Evolutionary conservation across 1,140 invertebrate species (phyloP).

Genomic region (Ceratina australensis): DNA sequence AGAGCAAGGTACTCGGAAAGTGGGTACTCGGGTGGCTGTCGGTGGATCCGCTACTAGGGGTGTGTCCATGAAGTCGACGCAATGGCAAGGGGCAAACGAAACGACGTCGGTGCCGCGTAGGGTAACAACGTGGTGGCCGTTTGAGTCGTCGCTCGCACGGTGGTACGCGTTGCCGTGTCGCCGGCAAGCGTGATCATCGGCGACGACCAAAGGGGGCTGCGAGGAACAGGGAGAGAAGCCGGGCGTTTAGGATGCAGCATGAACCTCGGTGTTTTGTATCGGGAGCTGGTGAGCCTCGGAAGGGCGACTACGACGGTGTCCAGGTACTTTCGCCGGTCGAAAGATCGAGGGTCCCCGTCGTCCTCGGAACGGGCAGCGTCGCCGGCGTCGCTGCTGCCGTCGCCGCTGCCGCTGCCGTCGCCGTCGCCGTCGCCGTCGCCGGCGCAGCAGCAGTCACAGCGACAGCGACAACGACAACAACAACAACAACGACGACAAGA

Average conservation of each 20-base stretch:
- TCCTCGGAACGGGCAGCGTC: slow-evolving; percentile 49
- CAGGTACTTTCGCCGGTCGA: slow-evolving; percentile 60
- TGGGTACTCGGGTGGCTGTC: slow-evolving; percentile 22
- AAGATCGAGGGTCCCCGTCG: slow-evolving; percentile 39
- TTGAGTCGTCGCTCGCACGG: slow-evolving; percentile 31
- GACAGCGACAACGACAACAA: background rate
- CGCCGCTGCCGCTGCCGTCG: slow-evolving; percentile 32
- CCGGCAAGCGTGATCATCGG: slow-evolving; percentile 59
- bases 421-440: slow-evolving; percentile 6
- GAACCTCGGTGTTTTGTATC: slow-evolving; percentile 75
- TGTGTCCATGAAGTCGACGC: slow-evolving; percentile 65
- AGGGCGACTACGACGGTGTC: slow-evolving; percentile 70
- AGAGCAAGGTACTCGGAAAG: slow-evolving; percentile 7
- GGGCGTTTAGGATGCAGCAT: slow-evolving; percentile 78
- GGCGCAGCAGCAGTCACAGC: slow-evolving; percentile 3
- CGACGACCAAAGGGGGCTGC: slow-evolving; percentile 31
- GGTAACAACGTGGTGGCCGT: slow-evolving; percentile 32
- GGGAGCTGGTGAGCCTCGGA: slow-evolving; percentile 75
- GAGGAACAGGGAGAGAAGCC: slow-evolving; percentile 51
- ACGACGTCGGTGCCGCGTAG: slow-evolving; percentile 43
- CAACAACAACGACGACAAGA: background rate
- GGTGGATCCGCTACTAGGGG: slow-evolving; percentile 36
- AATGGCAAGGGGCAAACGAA: slow-evolving; percentile 43
- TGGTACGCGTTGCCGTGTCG: slow-evolving; percentile 52
- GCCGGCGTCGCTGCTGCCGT: slow-evolving; percentile 41